These are phyloP conservation scores for Laupala kohalensis DNA, from an alignment of 1,140 invertebrate species.

Conservation along the genomic window DNA sequence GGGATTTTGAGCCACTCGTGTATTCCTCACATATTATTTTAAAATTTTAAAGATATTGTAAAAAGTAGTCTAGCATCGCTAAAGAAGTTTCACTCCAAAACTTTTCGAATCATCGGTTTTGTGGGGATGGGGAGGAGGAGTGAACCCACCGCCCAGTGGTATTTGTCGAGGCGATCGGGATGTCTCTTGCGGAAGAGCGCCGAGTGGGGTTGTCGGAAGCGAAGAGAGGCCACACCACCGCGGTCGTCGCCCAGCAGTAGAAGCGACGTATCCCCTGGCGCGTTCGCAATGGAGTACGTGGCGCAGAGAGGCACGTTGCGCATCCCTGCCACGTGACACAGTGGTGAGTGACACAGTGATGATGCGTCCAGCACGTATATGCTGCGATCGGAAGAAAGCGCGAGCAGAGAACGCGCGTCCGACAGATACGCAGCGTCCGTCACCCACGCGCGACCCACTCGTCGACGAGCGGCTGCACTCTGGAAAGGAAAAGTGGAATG, in stretches of 20 bases:
- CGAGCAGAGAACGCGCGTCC: constrained; percentile 32
- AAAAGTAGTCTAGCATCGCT: too few relatives aligned
- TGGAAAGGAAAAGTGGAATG: background rate
- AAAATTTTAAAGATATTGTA: too few relatives aligned
- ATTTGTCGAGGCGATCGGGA: constrained; percentile 33
- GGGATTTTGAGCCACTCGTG: too few relatives aligned
- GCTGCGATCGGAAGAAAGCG: constrained; percentile 36
- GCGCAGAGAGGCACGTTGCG: constrained; percentile 28
- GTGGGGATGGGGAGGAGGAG: too few relatives aligned
- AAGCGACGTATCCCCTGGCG: constrained; percentile 21
- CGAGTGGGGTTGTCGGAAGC: constrained; percentile 31
- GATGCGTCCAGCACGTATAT: constrained; percentile 36
- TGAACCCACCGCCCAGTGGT: constrained; percentile 35
- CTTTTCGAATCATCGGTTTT: too few relatives aligned
- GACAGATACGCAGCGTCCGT: constrained; percentile 38
- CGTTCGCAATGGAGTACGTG: background rate
- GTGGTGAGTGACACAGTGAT: constrained; percentile 32
- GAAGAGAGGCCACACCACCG: constrained; percentile 30
- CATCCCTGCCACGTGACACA: constrained; percentile 34
- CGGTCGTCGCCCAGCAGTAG: constrained; percentile 34
- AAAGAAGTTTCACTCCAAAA: too few relatives aligned
- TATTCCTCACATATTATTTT: too few relatives aligned
- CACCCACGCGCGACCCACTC: constrained; percentile 30
- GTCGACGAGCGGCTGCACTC: background rate
- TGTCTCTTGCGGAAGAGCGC: constrained; percentile 31